Base-by-base conservation (phyloP, 2,113 vertebrate genomes). In the Arizona elegans region DNA sequence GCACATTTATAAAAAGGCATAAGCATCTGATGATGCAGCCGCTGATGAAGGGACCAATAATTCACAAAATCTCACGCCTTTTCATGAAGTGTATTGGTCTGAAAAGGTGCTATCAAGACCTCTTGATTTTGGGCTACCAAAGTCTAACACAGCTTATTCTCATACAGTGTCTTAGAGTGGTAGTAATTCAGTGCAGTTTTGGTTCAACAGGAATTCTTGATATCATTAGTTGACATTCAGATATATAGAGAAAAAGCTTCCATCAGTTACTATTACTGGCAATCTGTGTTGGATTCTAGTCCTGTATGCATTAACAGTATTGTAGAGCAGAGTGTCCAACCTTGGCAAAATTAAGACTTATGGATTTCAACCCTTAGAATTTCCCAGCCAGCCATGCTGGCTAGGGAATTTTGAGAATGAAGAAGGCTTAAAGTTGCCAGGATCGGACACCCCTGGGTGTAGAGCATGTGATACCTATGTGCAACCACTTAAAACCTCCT, bases 401-500 rank as follows among this genome's bases (percentile, higher is more conserved):
- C 29, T 70, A 70, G 29, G 29, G 29, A 70, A 70, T 33, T 70
- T 29, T 17, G 29, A 70, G 62, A 70, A 11, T 70, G 29, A 33
- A 70, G 29, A n/a, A 70, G 62, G 33, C 65, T 13, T 70, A 70
- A 70, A 70, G 29, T 33, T 70, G 65, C 65, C 29, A 70, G n/a
- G 29, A 15, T 70, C 2, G 5, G 29, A 70, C 5, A 70, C 5
- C 29, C 29, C 29, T 33, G 29, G 89, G 86, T 93, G 94, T 97
- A 97, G 95, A 95, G 55, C 95, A 88, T 96, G 93, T 97, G 96
- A 97, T 95, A 95, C 47, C 94, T 97, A 95, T 95, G 95, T 97
- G 96, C 96, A 97, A 93, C 96, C 87, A 95, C 86, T 97, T 97
- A 95, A 96, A 96, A 96, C 97, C 97, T 91, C 96, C 93, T 96